A percentile compares a stretch with the other conserved stretches of the same genome.
These are phyloP conservation scores for Pangasianodon hypophthalmus DNA, from an alignment of 2,113 vertebrate genomes.

Conservation along the genomic window DNA sequence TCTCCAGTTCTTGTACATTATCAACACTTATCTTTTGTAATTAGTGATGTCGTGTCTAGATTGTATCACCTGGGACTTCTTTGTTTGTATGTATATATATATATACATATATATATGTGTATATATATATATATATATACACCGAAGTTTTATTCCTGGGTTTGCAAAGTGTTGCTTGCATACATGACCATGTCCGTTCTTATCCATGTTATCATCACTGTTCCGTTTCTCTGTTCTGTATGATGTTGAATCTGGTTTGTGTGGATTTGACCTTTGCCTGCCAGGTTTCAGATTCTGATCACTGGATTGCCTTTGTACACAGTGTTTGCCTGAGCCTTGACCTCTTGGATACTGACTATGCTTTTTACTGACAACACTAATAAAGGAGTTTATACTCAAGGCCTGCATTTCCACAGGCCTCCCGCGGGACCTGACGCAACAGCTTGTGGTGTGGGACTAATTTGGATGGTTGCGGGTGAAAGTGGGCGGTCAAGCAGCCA, in stretches of 20 bases:
- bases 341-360: constrained; percentile 2
- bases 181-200: too few relatives aligned
- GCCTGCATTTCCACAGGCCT: constrained; percentile 1
- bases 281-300: not conserved
- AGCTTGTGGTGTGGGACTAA: constrained; percentile 20
- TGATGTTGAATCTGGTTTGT: not conserved
- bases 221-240: not conserved
- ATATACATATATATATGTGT: too few relatives aligned
- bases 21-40: not conserved
- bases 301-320: not conserved
- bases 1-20: not conserved
- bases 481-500: constrained; percentile 6
- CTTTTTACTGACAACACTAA: constrained; percentile 4
- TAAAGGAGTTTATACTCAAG: not conserved
- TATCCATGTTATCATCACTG: not conserved
- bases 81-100: too few relatives aligned
- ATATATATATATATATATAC: too few relatives aligned
- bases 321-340: not conserved
- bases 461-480: constrained; percentile 16
- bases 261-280: not conserved
- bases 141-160: not conserved
- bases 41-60: not conserved
- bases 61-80: not conserved
- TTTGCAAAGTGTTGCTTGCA: not conserved
- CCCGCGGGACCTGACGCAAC: not conserved